Evolutionary conservation across 1,140 invertebrate species (phyloP), one percentile per base, ranked within the genome.

Genomic region (Pseudomyrmex flavicornis): DNA sequence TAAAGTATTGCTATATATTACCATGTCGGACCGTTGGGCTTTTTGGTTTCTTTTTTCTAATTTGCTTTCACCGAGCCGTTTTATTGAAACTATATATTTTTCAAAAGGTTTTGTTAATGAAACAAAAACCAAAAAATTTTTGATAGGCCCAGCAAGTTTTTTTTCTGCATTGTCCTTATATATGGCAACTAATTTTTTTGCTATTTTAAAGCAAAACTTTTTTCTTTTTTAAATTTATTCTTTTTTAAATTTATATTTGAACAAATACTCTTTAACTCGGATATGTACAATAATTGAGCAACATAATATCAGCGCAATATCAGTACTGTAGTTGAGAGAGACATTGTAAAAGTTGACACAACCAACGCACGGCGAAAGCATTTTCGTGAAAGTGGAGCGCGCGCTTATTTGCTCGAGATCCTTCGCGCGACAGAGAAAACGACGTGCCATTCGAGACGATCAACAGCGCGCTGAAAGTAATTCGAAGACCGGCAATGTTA

Each of bases 401-500:
- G 74, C 48, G 48, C 15, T 22, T 70, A 66, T 79, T 70, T 70
- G 65, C 15, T 26, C 63, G 20, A 20, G 65, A 70, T 44, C 35
- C 5, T 48, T 35, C 13, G 44, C 54, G 3, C 20, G 13, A 15
- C 9, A 48, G 9, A 13, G 46, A 48, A 35, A 58, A 76, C 44
- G 61, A 35, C 62, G 48, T n/a, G 22, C 10, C 10, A 52, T 44
- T 54, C 62, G 35, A 35, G 17, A 63, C 59, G 75, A 22, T 48
- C 52, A 59, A 69, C 63, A 2, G 63, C n/a, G 44, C 35, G 46
- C 35, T 20, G 48, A 20, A 75, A 63, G 70, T 54, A 75, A 48
- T 82, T 75, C 26, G 26, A 74, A 61, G 58, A 48, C 26, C 76
- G 44, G 76, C 35, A 70, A 72, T 54, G 54, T 80, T 80, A 72